Evolutionary conservation across 2,888 invertebrate species (phyloP).

Genomic region (Eledona agricola): DNA sequence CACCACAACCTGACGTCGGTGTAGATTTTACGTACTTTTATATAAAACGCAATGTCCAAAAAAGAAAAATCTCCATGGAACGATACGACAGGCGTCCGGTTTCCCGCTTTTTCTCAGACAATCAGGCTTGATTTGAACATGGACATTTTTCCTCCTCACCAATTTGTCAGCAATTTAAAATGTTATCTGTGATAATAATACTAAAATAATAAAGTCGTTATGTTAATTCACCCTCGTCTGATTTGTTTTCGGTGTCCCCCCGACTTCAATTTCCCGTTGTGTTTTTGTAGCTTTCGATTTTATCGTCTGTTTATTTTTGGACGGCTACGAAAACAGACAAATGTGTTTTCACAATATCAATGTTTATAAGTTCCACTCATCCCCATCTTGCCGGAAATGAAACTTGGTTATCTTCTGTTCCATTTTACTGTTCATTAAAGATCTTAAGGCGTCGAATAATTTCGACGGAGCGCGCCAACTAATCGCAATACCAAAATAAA

Average conservation of each 20-base stretch:
- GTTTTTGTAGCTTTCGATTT: slow-evolving; percentile 6
- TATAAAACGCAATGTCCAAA: slow-evolving; percentile 4
- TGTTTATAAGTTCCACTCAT: slow-evolving; percentile 21
- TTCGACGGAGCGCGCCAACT: too few relatives aligned
- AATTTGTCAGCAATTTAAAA: slow-evolving; percentile 17
- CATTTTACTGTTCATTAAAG: slow-evolving; percentile 15
- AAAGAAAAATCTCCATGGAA: slow-evolving; percentile 2
- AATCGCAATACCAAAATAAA: too few relatives aligned
- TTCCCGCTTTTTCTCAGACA: slow-evolving; percentile 4
- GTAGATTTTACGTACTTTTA: slow-evolving; percentile 32
- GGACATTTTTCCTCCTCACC: slow-evolving; percentile 5
- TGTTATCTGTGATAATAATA: slow-evolving; percentile 38
- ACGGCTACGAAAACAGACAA: slow-evolving; percentile 19
- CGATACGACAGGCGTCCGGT: too few relatives aligned
- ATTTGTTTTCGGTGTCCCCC: background rate
- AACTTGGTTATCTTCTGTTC: slow-evolving; percentile 13
- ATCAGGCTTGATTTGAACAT: slow-evolving; percentile 5
- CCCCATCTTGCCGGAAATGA: slow-evolving; percentile 15
- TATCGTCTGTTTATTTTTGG: slow-evolving; percentile 15
- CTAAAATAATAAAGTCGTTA: slow-evolving; percentile 35
- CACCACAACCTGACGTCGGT: background rate
- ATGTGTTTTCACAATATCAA: slow-evolving; percentile 21
- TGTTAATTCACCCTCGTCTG: slow-evolving; percentile 18
- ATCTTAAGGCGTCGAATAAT: slow-evolving; percentile 7
- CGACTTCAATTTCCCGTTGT: slow-evolving; percentile 1